A percentile compares a stretch with the other conserved stretches of the same genome.
Evolutionary conservation across 2,888 invertebrate genomes (phyloP).

Genomic region (Lochmaea crataegi): DNA sequence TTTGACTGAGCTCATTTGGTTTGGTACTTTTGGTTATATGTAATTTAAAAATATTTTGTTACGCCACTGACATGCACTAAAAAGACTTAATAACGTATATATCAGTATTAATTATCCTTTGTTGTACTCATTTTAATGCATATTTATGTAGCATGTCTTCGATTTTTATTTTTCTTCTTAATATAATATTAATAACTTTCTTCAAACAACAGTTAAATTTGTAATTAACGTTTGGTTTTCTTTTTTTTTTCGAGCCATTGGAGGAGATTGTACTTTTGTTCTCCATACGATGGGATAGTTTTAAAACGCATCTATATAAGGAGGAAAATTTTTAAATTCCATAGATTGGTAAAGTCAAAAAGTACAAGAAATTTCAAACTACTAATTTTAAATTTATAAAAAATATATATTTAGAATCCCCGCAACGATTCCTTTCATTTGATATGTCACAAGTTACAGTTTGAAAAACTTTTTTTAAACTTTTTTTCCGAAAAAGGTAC

Average conservation of each 20-base stretch:
- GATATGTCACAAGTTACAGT: too few species aligned
- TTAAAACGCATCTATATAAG: neutral
- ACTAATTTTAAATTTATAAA: too few species aligned
- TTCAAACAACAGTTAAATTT: neutral
- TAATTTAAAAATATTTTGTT: neutral
- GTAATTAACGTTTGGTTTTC: neutral
- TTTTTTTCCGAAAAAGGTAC: too few species aligned
- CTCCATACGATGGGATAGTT: neutral
- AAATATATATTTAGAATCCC: too few species aligned
- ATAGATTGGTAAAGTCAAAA: too few species aligned
- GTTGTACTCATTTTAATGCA: constrained; percentile 8
- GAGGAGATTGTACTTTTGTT: neutral
- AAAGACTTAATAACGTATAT: constrained; percentile 17
- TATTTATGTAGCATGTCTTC: neutral
- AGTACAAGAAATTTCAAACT: too few species aligned
- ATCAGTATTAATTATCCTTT: constrained; percentile 16
- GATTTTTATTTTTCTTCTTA: constrained; percentile 14
- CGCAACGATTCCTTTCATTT: too few species aligned
- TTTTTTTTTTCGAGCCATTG: neutral
- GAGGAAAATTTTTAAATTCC: too few species aligned
- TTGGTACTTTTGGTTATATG: too few species aligned
- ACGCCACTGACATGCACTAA: constrained; percentile 5
- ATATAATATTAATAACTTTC: constrained; percentile 12
- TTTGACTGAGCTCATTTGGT: too few species aligned
- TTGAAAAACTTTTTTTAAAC: too few species aligned